A percentile compares a stretch with the other conserved stretches of the same genome.
phyloP scores from a whole-genome alignment of 2,888 invertebrate genomes.

The Sarcophaga rosellei region DNA sequence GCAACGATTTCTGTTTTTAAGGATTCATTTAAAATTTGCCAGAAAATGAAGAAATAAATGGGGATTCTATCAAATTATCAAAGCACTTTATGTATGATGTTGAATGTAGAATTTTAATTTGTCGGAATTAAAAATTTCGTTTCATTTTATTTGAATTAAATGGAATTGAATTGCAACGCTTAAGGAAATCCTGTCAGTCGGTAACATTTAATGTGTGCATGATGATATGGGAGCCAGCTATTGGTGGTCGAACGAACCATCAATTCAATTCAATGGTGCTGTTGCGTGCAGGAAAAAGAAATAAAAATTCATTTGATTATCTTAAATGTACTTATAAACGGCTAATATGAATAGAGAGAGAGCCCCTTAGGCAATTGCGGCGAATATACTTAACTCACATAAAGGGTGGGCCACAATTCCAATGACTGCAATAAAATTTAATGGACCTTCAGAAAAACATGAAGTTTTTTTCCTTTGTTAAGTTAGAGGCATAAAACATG shows the following conservation, averaged over 20 bases:
- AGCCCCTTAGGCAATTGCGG: constrained; percentile 1
- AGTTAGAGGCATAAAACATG: neutral
- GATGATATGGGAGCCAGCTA: neutral
- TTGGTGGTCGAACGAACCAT: neutral
- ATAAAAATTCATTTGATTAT: constrained; percentile 44
- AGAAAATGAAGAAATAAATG: too few relatives aligned
- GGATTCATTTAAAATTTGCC: too few relatives aligned
- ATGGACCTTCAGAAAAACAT: constrained; percentile 8
- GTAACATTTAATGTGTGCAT: constrained; percentile 9
- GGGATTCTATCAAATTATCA: too few relatives aligned
- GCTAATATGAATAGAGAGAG: constrained; percentile 31
- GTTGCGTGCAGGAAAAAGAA: constrained; percentile 44
- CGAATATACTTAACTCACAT: neutral
- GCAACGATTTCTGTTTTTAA: too few relatives aligned
- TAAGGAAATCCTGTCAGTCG: neutral
- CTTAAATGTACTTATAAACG: constrained; percentile 27
- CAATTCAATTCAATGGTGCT: constrained; percentile 34
- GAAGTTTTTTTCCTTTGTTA: neutral
- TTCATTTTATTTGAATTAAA: constrained; percentile 19
- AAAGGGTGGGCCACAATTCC: constrained; percentile 19
- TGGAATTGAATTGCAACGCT: constrained; percentile 50
- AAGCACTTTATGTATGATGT: too few relatives aligned
- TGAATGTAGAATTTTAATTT: too few relatives aligned
- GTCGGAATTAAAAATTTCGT: too few relatives aligned
- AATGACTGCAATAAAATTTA: constrained; percentile 1